Evolutionary conservation across 1,140 invertebrate species (phyloP).

Genomic region (Euborellia annulipes): DNA sequence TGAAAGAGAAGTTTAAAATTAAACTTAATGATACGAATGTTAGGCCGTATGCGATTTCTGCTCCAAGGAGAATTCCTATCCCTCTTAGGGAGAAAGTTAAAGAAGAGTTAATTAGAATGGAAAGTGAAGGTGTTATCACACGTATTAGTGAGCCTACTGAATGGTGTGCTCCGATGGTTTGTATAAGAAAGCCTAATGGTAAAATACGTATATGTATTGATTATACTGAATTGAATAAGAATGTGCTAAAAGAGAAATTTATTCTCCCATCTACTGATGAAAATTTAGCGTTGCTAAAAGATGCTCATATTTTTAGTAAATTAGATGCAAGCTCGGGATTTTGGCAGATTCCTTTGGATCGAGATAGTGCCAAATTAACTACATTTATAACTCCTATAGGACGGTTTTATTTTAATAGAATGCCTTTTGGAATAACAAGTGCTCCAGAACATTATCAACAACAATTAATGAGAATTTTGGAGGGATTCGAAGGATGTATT

Average conservation of each 20-base stretch:
- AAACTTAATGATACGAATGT: neutral
- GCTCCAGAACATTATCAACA: neutral
- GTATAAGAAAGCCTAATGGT: conserved; percentile 29
- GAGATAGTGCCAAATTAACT: conserved; percentile 6
- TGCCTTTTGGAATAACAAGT: conserved; percentile 20
- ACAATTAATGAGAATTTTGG: neutral
- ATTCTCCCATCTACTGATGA: conserved; percentile 20
- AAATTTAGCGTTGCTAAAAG: conserved; percentile 8
- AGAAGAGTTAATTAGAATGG: conserved; percentile 23
- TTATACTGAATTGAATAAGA: conserved; percentile 29
- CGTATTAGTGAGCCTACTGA: conserved; percentile 24
- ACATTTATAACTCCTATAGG: conserved; percentile 11
- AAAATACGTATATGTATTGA: conserved; percentile 30
- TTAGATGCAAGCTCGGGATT: conserved; percentile 9
- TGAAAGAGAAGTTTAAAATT: conserved; percentile 2
- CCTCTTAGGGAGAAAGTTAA: conserved; percentile 25
- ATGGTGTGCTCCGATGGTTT: conserved; percentile 34
- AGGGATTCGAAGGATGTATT: neutral
- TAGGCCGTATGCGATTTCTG: conserved; percentile 6
- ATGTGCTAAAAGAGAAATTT: conserved; percentile 21
- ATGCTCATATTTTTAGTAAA: conserved; percentile 10
- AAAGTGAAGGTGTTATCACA: conserved; percentile 22
- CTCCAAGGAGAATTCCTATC: conserved; percentile 22
- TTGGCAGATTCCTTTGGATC: conserved; percentile 12
- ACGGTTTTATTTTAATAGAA: conserved; percentile 20